Base-by-base conservation (phyloP, 2,797 vertebrate genomes). In the Sphenodon punctatus region DNA sequence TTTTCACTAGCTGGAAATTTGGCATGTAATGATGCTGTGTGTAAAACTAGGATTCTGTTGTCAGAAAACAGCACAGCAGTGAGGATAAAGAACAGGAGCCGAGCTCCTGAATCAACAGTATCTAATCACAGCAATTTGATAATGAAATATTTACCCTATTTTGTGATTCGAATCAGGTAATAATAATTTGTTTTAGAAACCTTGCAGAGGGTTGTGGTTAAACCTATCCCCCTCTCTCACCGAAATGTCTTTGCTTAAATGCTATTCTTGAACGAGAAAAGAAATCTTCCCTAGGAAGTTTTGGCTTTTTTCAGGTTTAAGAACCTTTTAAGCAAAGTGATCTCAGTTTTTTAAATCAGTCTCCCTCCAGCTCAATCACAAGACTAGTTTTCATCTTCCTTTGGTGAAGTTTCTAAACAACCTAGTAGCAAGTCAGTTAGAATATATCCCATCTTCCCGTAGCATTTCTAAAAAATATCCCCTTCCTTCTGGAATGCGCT, bases 241-340 rank as follows among this genome's bases (percentile, higher is more conserved):
- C 36, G 36, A 43, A 30, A 5, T 8, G 20, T 58, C 45, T 41
- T 23, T 3, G 32, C 42, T 65, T 59, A 64, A 43, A 43, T 27
- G 43, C 11, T 27, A 41, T 64, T 43, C 25, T 30, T 64, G 14
- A 8, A n/a, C n/a, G n/a, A n/a, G n/a, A 27, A 48, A 64, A 42
- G n/a, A 43, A 30, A 32, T 32, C 30, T 10, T 11, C n/a, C 38
- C 41, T 19, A 27, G 36, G 30, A 10, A 51, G 30, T 15, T 11
- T 13, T 2, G 4, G 6, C n/a, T n/a, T 10, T 30, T 1, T 32
- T 0, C 10, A 1, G 0, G 60, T 48, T n/a, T 10, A 16, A 0
- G 4, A 3, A 8, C 0, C 10, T 55, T 15, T 38, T 38, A 2
- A 71, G 39, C 0, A 4, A 10, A 5, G 39, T 59, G 6, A 1